phyloP scores from a whole-genome alignment of 1,140 invertebrate genomes.

The Callitettix versicolor region DNA sequence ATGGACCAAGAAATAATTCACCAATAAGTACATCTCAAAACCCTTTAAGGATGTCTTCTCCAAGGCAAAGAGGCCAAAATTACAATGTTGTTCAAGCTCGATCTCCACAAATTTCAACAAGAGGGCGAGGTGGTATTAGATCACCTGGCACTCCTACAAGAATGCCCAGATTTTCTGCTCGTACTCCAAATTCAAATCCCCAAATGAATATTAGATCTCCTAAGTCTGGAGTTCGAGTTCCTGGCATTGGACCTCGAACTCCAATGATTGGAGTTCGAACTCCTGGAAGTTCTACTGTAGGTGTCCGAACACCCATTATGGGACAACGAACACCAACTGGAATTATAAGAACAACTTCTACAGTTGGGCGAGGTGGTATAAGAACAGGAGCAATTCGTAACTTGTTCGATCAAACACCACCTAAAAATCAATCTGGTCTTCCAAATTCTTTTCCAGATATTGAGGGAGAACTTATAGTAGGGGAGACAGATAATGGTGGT shows the following conservation, averaged over 20 bases:
- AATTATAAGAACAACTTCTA: not conserved
- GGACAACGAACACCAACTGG: not conserved
- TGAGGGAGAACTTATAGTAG: not conserved
- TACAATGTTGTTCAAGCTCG: too few relatives aligned
- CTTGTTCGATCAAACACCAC: not conserved
- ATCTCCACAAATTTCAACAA: not conserved
- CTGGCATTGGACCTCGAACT: not conserved
- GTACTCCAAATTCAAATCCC: not conserved
- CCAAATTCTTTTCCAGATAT: conserved; percentile 1
- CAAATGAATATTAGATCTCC: not conserved
- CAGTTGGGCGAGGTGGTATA: not conserved
- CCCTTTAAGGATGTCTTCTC: not conserved
- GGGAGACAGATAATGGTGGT: conserved; percentile 7
- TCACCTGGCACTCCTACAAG: not conserved
- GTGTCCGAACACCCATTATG: not conserved
- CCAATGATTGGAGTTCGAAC: not conserved
- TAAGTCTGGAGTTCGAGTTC: not conserved
- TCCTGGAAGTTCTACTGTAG: not conserved
- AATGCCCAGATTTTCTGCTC: not conserved
- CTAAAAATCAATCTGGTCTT: not conserved
- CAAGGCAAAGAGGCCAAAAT: not conserved
- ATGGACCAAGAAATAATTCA: not conserved
- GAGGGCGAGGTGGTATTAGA: not conserved
- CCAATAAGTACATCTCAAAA: not conserved
- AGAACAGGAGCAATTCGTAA: not conserved